Conservation (phyloP, 2,113 vertebrate genomes). For the Dromiciops gliroides region DNA sequence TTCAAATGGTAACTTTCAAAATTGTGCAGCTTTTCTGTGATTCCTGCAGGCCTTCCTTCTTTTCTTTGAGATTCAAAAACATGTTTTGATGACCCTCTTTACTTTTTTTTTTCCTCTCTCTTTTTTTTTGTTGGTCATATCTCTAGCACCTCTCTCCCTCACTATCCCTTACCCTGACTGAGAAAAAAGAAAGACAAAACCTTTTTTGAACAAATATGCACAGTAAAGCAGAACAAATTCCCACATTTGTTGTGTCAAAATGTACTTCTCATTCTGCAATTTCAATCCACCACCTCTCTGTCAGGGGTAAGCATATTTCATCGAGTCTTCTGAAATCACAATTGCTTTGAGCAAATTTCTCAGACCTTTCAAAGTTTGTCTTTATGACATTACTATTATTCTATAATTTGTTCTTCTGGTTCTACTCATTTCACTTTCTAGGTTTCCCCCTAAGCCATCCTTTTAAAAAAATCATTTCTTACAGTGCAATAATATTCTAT, state of each 20-base stretch:
- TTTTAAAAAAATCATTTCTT: neutral
- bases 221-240: neutral
- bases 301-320: neutral
- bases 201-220: neutral
- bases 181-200: neutral
- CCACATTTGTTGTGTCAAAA: neutral
- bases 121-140: neutral
- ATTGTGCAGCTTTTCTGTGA: neutral
- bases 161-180: neutral
- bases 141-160: neutral
- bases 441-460: neutral
- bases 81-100: neutral
- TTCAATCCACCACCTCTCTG: neutral
- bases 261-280: neutral
- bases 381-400: neutral
- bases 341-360: neutral
- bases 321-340: neutral
- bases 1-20: neutral
- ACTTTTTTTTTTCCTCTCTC: neutral
- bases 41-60: neutral
- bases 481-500: neutral
- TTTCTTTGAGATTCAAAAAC: neutral
- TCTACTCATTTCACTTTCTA: neutral
- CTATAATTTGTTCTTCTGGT: neutral
- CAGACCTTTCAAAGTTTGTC: neutral